phyloP scores from a whole-genome alignment of 2,888 invertebrate genomes.

The Phragmatobia fuliginosa region DNA sequence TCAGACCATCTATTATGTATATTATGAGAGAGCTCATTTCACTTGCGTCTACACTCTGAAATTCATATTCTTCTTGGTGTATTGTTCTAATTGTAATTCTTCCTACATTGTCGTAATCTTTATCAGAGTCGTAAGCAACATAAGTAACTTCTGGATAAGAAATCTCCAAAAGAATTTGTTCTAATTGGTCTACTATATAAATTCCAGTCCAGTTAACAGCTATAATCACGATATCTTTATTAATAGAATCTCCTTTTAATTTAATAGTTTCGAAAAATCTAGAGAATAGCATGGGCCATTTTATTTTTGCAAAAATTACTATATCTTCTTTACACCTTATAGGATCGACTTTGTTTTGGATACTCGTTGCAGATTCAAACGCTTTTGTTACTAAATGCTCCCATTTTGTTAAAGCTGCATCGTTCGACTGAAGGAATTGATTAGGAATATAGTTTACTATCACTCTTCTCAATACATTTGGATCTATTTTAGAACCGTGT shows the following conservation, averaged over 20 bases:
- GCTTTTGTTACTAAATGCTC: conserved; percentile 90
- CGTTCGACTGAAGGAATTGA: conserved; percentile 88
- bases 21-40: conserved; percentile 94
- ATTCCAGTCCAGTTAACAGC: conserved; percentile 98
- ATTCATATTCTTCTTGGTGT: conserved; percentile 95
- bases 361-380: conserved; percentile 90
- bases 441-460: conserved; percentile 94
- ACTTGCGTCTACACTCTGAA: conserved; percentile 95
- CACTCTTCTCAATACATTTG: conserved; percentile 89
- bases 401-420: conserved; percentile 90
- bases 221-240: conserved; percentile 92
- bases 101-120: conserved; percentile 84
- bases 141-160: conserved; percentile 95
- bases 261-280: conserved; percentile 97
- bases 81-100: conserved; percentile 93
- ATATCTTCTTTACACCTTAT: conserved; percentile 95
- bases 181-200: conserved; percentile 96
- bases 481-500: conserved; percentile 89
- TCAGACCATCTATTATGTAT: conserved; percentile 94
- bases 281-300: conserved; percentile 98
- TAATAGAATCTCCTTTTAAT: conserved; percentile 89
- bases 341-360: conserved; percentile 88
- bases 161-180: conserved; percentile 95
- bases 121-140: conserved; percentile 87
- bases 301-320: conserved; percentile 95